Base-by-base conservation (phyloP, 2,797 vertebrate species). In the Liparis tanakae region DNA sequence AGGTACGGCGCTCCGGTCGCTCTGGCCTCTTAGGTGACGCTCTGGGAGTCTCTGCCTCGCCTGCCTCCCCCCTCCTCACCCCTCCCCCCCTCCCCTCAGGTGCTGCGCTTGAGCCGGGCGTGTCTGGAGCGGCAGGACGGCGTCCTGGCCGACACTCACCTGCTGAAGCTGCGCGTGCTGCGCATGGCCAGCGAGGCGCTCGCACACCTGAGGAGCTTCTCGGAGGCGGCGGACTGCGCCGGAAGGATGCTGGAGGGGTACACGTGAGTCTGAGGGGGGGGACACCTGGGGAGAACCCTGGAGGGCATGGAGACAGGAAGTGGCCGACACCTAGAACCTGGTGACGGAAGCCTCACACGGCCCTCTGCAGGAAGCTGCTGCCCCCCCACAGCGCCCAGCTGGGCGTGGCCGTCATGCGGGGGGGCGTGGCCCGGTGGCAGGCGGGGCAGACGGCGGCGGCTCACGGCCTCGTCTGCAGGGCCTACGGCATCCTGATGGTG, bases 351-450 rank as follows among this genome's bases (percentile, higher is more conserved):
- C n/a, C n/a, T n/a, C n/a, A n/a, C n/a, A n/a, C n/a, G n/a, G n/a
- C n/a, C n/a, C n/a, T 56, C 41, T 46, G 18, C 25, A 91, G 90
- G 73, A 90, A 88, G 78, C 30, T 99, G 61, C 97, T 96, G 80
- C 97, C 97, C 50, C 96, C 93, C 70, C 96, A 96, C 85, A 97
- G 96, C 0, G 96, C 97, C 3, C 96, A 96, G 71, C 85, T 99
- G 81, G 98, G 97, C 4, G 95, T 98, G 96, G 95, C 96, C 0
- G 85, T 94, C 76, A 98, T 99, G 97, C 84, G 95, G 34, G 94
- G 96, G 1, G 97, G 97, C 0, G 95, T 98, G 74, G 96, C 96
- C 6, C 96, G 97, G 81, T 99, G 98, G 97, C 97, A 98, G 0
- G 96, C 96, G 1, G 97, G 97, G 1, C 84, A 94, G 85, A 96